Evolutionary conservation across 64 coral and sea anemone genomes (phyloP).

Genomic region (Montipora sp.): DNA sequence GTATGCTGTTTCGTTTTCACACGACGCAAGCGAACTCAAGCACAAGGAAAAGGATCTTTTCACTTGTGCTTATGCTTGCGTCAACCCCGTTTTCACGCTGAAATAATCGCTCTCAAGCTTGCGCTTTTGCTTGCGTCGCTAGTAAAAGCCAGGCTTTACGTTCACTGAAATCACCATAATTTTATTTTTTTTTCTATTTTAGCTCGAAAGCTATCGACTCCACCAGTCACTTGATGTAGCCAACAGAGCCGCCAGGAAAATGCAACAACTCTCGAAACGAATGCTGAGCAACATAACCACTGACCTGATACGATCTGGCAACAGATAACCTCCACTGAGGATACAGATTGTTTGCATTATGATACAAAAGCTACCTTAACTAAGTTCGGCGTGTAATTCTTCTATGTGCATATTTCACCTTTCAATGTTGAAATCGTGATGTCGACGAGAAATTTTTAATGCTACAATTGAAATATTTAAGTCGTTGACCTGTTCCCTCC

Average conservation of each 20-base stretch:
- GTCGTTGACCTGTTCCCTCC: background rate
- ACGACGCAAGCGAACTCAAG: too few species aligned
- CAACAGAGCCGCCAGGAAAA: conserved; percentile 81
- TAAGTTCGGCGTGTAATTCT: background rate
- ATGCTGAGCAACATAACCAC: conserved; percentile 83
- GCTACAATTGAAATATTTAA: background rate
- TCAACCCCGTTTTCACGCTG: too few species aligned
- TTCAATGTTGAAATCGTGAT: background rate
- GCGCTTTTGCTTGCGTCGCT: too few species aligned
- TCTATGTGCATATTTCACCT: background rate
- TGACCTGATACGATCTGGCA: conserved; percentile 86
- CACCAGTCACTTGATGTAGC: conserved; percentile 90
- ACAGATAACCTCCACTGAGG: conserved; percentile 42
- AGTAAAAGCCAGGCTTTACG: too few species aligned
- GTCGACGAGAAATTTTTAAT: background rate
- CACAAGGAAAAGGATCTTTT: too few species aligned
- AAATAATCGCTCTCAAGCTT: too few species aligned
- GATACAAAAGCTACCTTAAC: background rate
- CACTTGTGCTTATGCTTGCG: too few species aligned
- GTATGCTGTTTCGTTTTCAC: too few species aligned
- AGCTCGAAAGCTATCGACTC: conserved; percentile 85
- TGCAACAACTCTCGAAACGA: conserved; percentile 84
- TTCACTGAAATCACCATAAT: too few species aligned
- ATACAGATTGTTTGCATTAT: background rate
- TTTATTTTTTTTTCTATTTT: background rate